These are phyloP conservation scores for Pelochelys cantorii DNA, from an alignment of 2,797 vertebrate species.

Conservation along the genomic window DNA sequence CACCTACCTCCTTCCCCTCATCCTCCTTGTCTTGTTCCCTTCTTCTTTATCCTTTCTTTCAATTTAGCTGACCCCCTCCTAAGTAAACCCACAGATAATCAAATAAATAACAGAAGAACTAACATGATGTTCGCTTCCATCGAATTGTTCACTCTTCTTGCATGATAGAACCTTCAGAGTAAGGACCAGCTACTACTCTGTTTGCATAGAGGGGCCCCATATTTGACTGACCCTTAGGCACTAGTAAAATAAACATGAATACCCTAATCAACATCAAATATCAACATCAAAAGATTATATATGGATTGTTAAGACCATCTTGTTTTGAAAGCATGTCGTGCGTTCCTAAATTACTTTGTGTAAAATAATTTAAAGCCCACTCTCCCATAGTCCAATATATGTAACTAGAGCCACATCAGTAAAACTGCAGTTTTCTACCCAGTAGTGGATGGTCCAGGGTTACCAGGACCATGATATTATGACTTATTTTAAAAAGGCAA, in stretches of 20 bases:
- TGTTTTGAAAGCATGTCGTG: background rate
- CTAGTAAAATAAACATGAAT: background rate
- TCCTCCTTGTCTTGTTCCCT: background rate
- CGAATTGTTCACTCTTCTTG: background rate
- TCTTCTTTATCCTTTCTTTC: background rate
- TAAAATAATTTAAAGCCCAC: background rate
- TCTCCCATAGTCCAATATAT: background rate
- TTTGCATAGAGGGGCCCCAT: background rate
- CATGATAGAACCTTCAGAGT: background rate
- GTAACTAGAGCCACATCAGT: background rate
- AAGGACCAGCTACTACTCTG: background rate
- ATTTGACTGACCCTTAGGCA: background rate
- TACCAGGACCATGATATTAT: background rate
- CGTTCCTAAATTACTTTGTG: background rate
- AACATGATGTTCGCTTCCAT: background rate
- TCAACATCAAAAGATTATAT: background rate
- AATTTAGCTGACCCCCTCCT: background rate
- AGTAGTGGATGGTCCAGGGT: background rate
- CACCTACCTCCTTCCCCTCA: background rate
- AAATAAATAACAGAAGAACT: background rate
- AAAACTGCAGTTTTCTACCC: background rate
- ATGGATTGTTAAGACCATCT: background rate
- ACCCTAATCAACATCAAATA: background rate
- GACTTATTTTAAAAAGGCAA: background rate
- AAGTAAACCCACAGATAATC: background rate